Conservation (phyloP, 2,113 vertebrate genomes). For the Xiphias gladius region DNA sequence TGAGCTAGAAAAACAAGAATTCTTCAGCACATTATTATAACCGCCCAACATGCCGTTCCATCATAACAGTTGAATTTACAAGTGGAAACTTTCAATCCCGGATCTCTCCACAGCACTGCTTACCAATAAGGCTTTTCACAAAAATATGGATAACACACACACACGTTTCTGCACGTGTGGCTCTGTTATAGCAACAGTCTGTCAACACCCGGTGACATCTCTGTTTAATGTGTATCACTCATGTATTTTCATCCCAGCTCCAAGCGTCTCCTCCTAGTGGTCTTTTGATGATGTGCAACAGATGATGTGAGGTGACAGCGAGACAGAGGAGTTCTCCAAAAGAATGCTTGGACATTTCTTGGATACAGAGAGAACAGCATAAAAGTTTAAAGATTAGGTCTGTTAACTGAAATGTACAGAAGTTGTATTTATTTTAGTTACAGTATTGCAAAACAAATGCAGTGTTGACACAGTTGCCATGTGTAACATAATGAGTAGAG, state of each 20-base stretch:
- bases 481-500: slow-evolving; percentile 47
- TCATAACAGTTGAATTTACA: neutral
- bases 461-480: slow-evolving; percentile 22
- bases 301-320: neutral
- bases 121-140: slow-evolving; percentile 8
- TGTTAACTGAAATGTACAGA: neutral
- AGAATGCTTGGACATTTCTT: neutral
- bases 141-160: slow-evolving; percentile 26
- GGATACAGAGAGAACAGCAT: neutral
- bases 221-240: slow-evolving; percentile 22
- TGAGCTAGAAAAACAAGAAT: neutral
- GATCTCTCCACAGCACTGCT: slow-evolving; percentile 2
- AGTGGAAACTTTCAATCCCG: slow-evolving; percentile 30
- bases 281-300: slow-evolving; percentile 29
- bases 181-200: neutral
- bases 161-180: slow-evolving; percentile 1
- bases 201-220: slow-evolving; percentile 41
- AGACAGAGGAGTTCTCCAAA: neutral
- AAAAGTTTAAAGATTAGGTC: neutral
- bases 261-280: slow-evolving; percentile 57
- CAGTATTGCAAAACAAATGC: neutral
- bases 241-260: slow-evolving; percentile 8
- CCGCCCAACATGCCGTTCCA: neutral
- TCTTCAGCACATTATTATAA: neutral
- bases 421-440: neutral